Conservation (phyloP, 2,888 invertebrate species). For the Smittia aterrima region DNA sequence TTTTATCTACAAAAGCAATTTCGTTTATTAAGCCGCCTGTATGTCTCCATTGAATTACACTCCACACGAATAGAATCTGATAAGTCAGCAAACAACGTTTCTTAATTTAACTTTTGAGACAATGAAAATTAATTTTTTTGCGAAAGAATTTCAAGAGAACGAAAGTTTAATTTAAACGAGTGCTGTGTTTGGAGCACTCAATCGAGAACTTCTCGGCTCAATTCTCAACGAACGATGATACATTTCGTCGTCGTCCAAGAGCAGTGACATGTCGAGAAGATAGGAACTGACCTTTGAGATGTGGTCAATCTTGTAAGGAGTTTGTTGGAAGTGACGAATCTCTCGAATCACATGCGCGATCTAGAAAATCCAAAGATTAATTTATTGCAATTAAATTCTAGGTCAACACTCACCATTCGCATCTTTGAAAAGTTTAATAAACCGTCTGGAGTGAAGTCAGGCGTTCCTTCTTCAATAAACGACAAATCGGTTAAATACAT, state of each 20-base stretch:
- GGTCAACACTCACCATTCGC: conserved; percentile 71
- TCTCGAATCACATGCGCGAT: conserved; percentile 90
- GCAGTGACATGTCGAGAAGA: conserved; percentile 72
- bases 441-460: conserved; percentile 84
- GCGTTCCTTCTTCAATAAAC: conserved; percentile 90
- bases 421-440: conserved; percentile 91
- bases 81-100: not conserved
- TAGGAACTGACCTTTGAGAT: conserved; percentile 75
- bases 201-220: conserved; percentile 65
- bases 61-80: not conserved
- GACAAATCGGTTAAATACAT: conserved; percentile 88
- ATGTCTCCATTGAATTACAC: not conserved
- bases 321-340: conserved; percentile 87
- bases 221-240: conserved; percentile 79
- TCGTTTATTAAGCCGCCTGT: not conserved
- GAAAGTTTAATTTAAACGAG: conserved; percentile 43
- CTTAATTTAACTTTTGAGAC: too few relatives aligned
- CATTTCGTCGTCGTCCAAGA: conserved; percentile 76
- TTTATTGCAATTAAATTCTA: not conserved
- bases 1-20: not conserved
- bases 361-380: conserved; percentile 56
- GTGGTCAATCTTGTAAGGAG: conserved; percentile 85
- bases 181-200: conserved; percentile 45
- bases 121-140: too few relatives aligned
- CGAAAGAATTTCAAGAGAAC: too few relatives aligned